Conservation (phyloP, 2,888 invertebrate species). For the Euphydryas editha region DNA sequence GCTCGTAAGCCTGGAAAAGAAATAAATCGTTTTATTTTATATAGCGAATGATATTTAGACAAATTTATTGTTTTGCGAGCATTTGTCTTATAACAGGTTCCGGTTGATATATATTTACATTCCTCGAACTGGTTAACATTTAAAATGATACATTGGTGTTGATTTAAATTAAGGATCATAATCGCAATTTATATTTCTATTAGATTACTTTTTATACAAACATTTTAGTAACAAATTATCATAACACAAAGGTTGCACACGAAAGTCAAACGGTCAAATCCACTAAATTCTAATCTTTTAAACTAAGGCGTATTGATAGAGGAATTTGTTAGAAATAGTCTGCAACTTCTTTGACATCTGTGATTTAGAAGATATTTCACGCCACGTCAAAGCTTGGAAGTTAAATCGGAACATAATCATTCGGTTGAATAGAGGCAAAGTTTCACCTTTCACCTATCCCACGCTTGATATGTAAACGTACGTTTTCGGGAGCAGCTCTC, state of each 20-base stretch:
- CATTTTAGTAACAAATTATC: constrained; percentile 6
- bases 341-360: too few relatives aligned
- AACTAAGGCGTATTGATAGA: not conserved
- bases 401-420: constrained; percentile 8
- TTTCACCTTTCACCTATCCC: constrained; percentile 78
- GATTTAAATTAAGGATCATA: constrained; percentile 39
- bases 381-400: not conserved
- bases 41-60: constrained; percentile 13
- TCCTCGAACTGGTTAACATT: constrained; percentile 42
- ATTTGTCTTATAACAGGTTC: constrained; percentile 47
- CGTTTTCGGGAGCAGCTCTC: constrained; percentile 76
- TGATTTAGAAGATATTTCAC: not conserved
- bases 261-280: constrained; percentile 1
- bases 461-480: constrained; percentile 73
- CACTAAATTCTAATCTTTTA: not conserved
- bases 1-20: constrained; percentile 95
- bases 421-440: constrained; percentile 24
- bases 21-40: constrained; percentile 31
- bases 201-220: constrained; percentile 26
- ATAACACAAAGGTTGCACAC: not conserved
- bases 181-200: constrained; percentile 33
- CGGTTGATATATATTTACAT: constrained; percentile 36
- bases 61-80: constrained; percentile 47
- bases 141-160: constrained; percentile 37
- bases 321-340: too few relatives aligned